Base-by-base conservation (phyloP, 2,797 vertebrate species). In the Antennarius maculatus region DNA sequence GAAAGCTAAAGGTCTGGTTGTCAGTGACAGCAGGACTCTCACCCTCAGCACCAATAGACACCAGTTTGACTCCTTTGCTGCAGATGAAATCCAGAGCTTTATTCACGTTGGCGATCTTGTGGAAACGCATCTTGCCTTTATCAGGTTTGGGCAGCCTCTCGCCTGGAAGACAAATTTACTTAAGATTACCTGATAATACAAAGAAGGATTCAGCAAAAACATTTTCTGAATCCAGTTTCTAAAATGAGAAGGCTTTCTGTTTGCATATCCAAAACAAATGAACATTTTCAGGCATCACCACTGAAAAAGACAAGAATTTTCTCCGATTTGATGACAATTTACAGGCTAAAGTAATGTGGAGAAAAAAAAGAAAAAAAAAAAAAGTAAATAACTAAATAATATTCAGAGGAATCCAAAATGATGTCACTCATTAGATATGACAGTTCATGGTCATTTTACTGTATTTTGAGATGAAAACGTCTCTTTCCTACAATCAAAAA, bases 121-220 rank as follows among this genome's bases (percentile, higher is more conserved):
- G 96, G 89, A 97, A 96, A 82, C 95, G 95, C 96, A 97, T 97
- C 90, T 96, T 97, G 82, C 96, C 96, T 83, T 96, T 97, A 88
- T 97, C 96, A 0, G 96, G 96, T 82, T 95, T 96, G 77, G 96
- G 95, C 85, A 96, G 92, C 77, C 96, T 91, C 88, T 97, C 96
- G 2, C 96, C 96, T 97, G 47, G 1, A 56, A 34, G n/a, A 31
- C 16, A 39, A 3, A 7, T 28, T 48, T 2, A 66, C 23, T 1
- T 0, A 17, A 17, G 50, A 17, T 42, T 16, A 29, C 28, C 13
- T 4, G 1, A 10, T 12, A 13, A 41, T 13, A 41, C 39, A 9
- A 13, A 4, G 9, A 41, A 41, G 6, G 39, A 41, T 34, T 34
- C 31, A 34, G 31, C 31, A 34, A 34, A 34, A 34, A 34, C 2